Evolutionary conservation across 2,113 vertebrate genomes (phyloP), one percentile per base, ranked within the genome.

Genomic region (Nyctereutes procyonoides): DNA sequence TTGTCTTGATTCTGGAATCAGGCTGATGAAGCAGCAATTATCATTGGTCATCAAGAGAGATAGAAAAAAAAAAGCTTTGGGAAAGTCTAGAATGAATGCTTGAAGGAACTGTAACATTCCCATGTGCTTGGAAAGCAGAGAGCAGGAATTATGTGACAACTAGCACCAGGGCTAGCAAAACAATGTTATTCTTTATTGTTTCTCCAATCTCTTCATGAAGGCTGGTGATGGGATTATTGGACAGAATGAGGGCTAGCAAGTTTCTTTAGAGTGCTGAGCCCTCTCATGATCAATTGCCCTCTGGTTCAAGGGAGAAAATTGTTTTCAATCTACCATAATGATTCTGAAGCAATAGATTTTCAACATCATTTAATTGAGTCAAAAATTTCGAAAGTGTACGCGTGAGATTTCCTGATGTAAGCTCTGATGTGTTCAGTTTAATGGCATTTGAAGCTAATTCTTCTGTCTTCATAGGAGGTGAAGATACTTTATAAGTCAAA

Each of bases 351-450:
- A 93, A 62, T 38, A n/a, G 60, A 69, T 74, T 48, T 85, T 92
- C 88, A 93, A 94, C 38, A 77, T 71, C 24, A 84, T 92, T 95
- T 96, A 77, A 90, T 62, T 88, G 51, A 95, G 80, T 84, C 76
- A 90, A 92, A 93, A 35, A 81, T 83, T 96, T 87, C 58, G n/a
- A 93, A 96, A 93, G 80, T 84, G 30, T 8, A 92, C 65, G 26
- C 73, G 35, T 1, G 79, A 2, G 32, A 19, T 83, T 79, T 93
- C 88, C 35, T 94, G 71, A 92, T 89, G 51, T 14, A 95, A 93
- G 58, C 81, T 92, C 19, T 89, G 24, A 86, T 87, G 71, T 58
- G 35, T 32, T 96, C n/a, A 84, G 0, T 90, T 77, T 88, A 93
- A 81, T 81, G 43, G 55, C 28, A 73, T 86, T 86, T 87, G n/a